Conservation (phyloP, 2,113 vertebrate genomes). For the Antechinus flavipes region DNA sequence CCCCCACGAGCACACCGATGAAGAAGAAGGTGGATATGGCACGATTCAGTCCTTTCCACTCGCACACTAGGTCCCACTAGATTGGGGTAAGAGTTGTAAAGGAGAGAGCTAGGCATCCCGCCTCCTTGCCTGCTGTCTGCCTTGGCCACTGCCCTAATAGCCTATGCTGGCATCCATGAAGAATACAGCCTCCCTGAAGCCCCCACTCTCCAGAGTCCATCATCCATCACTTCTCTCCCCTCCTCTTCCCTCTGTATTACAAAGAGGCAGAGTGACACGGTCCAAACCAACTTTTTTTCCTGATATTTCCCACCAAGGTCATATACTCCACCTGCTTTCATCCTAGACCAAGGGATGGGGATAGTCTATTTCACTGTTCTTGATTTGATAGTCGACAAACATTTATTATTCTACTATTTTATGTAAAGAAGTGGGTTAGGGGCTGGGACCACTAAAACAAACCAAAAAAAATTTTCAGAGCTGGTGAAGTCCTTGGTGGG, state of each 20-base stretch:
- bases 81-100: background rate
- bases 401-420: background rate
- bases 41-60: slow-evolving; percentile 89
- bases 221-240: background rate
- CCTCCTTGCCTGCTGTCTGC: background rate
- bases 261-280: background rate
- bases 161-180: background rate
- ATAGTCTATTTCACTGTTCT: background rate
- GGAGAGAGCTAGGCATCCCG: background rate
- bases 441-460: background rate
- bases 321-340: background rate
- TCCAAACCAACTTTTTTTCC: background rate
- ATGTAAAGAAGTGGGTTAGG: background rate
- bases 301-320: background rate
- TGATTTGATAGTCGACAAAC: background rate
- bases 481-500: background rate
- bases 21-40: slow-evolving; percentile 91
- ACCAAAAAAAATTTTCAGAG: background rate
- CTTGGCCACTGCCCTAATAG: background rate
- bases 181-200: background rate
- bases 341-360: background rate
- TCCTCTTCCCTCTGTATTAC: background rate
- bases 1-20: slow-evolving; percentile 89
- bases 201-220: background rate
- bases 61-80: slow-evolving; percentile 95